Conservation (phyloP, 64 coral and sea anemone genomes). For the Montipora sp. region DNA sequence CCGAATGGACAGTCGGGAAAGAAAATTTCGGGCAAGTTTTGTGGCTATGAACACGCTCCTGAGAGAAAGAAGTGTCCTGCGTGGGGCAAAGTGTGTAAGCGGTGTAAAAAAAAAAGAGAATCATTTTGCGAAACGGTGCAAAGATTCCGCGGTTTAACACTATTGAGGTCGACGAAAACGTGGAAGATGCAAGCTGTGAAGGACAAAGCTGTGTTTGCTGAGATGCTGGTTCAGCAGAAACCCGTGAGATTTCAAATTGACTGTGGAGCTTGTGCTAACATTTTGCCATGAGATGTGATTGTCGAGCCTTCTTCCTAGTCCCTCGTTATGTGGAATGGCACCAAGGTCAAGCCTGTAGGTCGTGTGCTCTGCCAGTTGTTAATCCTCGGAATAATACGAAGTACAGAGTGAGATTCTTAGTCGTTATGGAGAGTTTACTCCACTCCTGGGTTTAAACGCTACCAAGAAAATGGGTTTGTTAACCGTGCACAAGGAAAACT, state of each 20-base stretch:
- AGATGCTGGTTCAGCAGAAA: slow-evolving; percentile 11
- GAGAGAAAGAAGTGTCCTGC: background rate
- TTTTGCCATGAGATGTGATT: background rate
- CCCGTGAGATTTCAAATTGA: slow-evolving; percentile 36
- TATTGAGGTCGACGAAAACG: background rate
- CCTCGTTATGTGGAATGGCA: slow-evolving; percentile 40
- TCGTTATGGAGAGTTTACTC: background rate
- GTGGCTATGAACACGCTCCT: background rate
- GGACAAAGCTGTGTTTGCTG: slow-evolving; percentile 11
- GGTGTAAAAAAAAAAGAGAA: background rate
- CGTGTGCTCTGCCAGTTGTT: slow-evolving; percentile 1
- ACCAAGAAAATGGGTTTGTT: no score
- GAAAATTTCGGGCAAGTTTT: background rate
- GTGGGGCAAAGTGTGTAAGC: background rate
- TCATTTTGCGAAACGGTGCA: background rate
- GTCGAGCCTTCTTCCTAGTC: background rate
- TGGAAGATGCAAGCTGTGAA: background rate
- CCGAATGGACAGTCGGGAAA: background rate
- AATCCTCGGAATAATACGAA: slow-evolving; percentile 32
- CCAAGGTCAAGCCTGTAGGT: no score
- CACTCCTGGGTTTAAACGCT: no score
- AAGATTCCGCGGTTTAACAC: background rate
- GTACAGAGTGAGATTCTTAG: slow-evolving; percentile 4
- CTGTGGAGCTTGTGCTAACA: slow-evolving; percentile 25
- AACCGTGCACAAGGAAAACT: no score